Conservation (phyloP, 2,888 invertebrate species). For the Schrankia costaestrigalis region DNA sequence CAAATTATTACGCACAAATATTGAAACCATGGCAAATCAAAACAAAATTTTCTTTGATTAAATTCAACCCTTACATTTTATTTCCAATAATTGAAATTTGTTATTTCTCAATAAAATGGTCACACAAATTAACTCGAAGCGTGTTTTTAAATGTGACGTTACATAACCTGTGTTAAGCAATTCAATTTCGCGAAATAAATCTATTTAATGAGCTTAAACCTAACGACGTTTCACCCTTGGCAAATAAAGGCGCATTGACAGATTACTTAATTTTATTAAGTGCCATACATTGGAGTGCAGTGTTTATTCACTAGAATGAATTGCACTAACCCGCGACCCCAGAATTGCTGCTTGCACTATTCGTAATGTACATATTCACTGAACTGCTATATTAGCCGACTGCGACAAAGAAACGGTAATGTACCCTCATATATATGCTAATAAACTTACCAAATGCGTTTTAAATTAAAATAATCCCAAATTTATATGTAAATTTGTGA, state of each 20-base stretch:
- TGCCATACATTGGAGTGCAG: constrained; percentile 55
- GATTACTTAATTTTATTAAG: constrained; percentile 78
- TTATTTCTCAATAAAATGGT: too few relatives aligned
- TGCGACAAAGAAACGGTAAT: constrained; percentile 71
- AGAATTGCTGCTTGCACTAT: constrained; percentile 27
- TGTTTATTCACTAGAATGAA: constrained; percentile 52
- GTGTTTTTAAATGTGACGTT: constrained; percentile 1
- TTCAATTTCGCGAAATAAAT: constrained; percentile 48
- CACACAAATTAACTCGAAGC: too few relatives aligned
- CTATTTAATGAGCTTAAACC: constrained; percentile 47
- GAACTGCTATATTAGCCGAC: constrained; percentile 61
- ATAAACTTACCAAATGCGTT: constrained; percentile 74
- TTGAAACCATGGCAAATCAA: too few relatives aligned
- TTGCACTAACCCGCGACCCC: constrained; percentile 26
- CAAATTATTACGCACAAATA: too few relatives aligned
- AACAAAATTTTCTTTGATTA: too few relatives aligned
- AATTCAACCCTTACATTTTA: too few relatives aligned
- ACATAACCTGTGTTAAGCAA: constrained; percentile 23
- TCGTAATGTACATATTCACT: constrained; percentile 55
- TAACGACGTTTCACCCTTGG: constrained; percentile 49
- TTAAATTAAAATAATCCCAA: constrained; percentile 78
- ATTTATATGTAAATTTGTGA: constrained; percentile 78
- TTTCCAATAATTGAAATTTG: too few relatives aligned
- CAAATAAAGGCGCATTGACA: constrained; percentile 67
- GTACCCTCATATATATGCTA: constrained; percentile 72